Evolutionary conservation across 2,888 invertebrate genomes (phyloP), one percentile per base, ranked within the genome.

Genomic region (Netelia fuscicornis): DNA sequence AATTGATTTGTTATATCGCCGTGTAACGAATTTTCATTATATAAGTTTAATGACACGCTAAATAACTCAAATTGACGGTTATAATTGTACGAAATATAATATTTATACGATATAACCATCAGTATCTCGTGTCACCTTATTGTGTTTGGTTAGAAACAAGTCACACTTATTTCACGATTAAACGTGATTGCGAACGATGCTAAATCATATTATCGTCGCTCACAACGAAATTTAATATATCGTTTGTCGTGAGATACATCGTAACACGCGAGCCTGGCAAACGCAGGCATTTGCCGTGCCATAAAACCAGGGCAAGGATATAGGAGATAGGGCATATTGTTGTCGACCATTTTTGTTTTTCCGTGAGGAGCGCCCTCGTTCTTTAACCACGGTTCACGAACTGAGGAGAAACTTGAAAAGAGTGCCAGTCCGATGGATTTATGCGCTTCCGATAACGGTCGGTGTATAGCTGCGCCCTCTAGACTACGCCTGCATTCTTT

Each of bases 261-360:
- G 90, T 90, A 90, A 75, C 88, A 90, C 90, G 88, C 90, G 89
- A 89, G 89, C 90, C 90, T 90, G 90, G 90, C 90, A 90, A 91
- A 90, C 91, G 90, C 90, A 90, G 89, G 91, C 91, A 92, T 93
- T 93, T 92, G 92, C 91, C 91, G 90, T 92, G 91, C 91, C 90
- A 89, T 90, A 90, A 90, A 91, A 91, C 90, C 91, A 90, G 65
- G 90, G 90, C 91, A 91, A 90, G 91, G 91, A 91, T 92, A 92
- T 77, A 77, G 64, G 92, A 91, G 91, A 75, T 77, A 58, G 92
- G 91, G 91, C 93, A 93, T 93, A 91, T 91, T 91, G 91, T 91
- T 89, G 89, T 89, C 92, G 91, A 91, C 93, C 93, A 93, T 93
- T 90, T 93, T 93, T 93, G 92, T 78, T 93, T 93, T 92, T 91